A percentile compares a stretch with the other conserved stretches of the same genome.
phyloP scores from a whole-genome alignment of 2,797 vertebrate genomes.

The Helarctos malayanus region DNA sequence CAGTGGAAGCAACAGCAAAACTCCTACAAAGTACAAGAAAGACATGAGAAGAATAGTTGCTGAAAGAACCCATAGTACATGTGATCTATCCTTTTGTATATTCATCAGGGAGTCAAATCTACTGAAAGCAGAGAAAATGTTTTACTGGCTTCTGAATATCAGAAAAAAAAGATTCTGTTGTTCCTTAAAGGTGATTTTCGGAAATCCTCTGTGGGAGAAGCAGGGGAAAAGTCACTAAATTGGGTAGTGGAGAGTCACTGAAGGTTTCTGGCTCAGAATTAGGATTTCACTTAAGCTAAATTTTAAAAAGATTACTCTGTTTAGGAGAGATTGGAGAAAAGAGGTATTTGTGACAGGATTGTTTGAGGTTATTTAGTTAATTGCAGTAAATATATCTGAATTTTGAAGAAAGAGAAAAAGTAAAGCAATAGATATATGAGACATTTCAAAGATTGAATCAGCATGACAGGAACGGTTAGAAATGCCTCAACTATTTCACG shows the following conservation, averaged over 20 bases:
- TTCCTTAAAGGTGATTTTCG: not conserved
- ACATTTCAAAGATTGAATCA: not conserved
- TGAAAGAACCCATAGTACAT: not conserved
- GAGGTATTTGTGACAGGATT: not conserved
- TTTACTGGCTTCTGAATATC: not conserved
- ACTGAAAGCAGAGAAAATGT: not conserved
- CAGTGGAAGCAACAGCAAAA: not conserved
- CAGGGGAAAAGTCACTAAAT: not conserved
- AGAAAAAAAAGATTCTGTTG: not conserved
- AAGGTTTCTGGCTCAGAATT: constrained; percentile 1
- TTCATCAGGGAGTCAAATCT: not conserved
- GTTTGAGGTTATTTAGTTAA: not conserved
- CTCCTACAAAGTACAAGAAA: not conserved
- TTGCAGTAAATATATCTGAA: not conserved
- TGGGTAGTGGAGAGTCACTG: not conserved
- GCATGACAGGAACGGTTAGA: not conserved
- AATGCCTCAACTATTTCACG: not conserved
- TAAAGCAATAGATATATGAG: not conserved
- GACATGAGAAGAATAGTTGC: not conserved
- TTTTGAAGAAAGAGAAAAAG: not conserved
- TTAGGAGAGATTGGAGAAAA: not conserved
- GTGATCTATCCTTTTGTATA: not conserved
- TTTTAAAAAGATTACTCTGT: not conserved
- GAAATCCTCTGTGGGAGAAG: not conserved
- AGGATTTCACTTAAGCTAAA: not conserved